Conservation (phyloP, 2,113 vertebrate species). For the Ictalurus furcatus region DNA sequence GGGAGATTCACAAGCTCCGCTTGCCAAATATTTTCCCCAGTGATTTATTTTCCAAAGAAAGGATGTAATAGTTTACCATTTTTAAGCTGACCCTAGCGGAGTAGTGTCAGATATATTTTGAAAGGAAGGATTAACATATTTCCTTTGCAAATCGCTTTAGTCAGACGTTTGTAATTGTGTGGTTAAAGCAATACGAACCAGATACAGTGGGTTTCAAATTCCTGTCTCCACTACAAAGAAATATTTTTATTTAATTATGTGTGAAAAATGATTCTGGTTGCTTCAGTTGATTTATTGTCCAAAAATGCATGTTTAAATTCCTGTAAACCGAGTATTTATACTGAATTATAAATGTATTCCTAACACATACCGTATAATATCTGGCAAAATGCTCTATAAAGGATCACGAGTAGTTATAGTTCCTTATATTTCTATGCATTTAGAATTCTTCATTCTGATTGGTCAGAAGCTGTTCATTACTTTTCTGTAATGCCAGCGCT, state of each 20-base stretch:
- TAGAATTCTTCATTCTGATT: not conserved
- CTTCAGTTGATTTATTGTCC: not conserved
- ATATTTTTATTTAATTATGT: not conserved
- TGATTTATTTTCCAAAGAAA: conserved; percentile 5
- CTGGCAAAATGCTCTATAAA: not conserved
- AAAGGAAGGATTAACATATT: conserved; percentile 30
- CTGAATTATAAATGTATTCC: not conserved
- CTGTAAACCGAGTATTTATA: not conserved
- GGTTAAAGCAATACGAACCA: conserved; percentile 17
- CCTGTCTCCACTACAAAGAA: not conserved
- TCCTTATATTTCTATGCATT: not conserved
- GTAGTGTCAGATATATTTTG: not conserved
- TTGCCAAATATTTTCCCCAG: not conserved
- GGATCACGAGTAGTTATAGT: not conserved
- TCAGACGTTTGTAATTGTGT: conserved; percentile 25
- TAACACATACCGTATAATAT: not conserved
- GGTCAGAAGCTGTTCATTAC: not conserved
- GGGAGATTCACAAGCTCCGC: not conserved
- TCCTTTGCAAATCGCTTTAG: conserved; percentile 22
- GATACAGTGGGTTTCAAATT: not conserved
- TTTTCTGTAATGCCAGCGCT: not conserved
- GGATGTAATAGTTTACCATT: not conserved
- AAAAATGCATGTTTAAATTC: not conserved
- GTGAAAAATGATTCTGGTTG: conserved; percentile 8
- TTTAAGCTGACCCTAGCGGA: not conserved